phyloP scores from a whole-genome alignment of 2,113 vertebrate genomes.

The Psephotus haematonotus region DNA sequence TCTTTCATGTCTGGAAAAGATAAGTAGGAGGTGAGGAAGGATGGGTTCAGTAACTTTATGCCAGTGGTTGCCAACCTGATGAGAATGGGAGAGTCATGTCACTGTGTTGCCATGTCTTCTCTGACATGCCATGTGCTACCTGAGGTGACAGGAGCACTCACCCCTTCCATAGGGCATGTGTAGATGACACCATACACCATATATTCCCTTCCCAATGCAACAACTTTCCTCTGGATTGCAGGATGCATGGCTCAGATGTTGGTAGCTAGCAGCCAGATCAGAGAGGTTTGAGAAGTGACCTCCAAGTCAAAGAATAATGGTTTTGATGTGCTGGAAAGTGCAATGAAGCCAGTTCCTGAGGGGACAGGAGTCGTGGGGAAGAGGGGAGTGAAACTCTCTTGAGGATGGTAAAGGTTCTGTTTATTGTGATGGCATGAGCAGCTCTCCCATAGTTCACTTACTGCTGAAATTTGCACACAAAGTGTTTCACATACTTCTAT shows the following conservation, averaged over 20 bases:
- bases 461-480: neutral
- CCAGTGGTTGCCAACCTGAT: neutral
- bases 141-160: neutral
- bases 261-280: neutral
- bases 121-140: neutral
- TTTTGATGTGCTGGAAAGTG: neutral
- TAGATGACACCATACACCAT: neutral
- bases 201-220: neutral
- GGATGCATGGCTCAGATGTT: fast-evolving
- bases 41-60: neutral
- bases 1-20: neutral
- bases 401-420: neutral
- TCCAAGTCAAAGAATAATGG: neutral
- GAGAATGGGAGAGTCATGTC: neutral
- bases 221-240: neutral
- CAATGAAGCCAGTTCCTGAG: neutral
- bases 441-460: neutral
- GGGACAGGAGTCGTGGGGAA: neutral
- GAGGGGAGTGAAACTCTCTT: neutral
- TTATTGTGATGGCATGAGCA: neutral
- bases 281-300: neutral
- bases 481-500: neutral
- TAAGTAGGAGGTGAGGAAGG: neutral
- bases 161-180: neutral
- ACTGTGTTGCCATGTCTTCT: neutral